Evolutionary conservation across 2,888 invertebrate genomes (phyloP).

Genomic region (Drosophila mettleri): DNA sequence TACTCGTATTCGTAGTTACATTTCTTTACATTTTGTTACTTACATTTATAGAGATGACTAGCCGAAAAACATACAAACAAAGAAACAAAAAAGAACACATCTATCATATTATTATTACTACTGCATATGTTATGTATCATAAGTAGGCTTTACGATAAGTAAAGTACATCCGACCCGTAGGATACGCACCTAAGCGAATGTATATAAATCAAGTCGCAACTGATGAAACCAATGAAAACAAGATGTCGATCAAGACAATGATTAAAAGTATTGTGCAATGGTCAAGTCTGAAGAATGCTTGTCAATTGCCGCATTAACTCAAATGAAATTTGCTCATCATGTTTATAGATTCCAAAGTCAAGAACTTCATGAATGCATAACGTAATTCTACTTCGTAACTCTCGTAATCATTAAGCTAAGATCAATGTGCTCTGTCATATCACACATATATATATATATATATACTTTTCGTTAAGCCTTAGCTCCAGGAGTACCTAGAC

Average conservation of each 20-base stretch:
- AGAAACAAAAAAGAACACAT: conserved; percentile 15
- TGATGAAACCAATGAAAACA: conserved; percentile 15
- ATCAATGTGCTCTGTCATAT: conserved; percentile 64
- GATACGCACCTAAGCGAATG: conserved; percentile 42
- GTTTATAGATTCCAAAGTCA: conserved; percentile 56
- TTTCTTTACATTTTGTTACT: conserved; percentile 74
- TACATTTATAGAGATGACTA: conserved; percentile 66
- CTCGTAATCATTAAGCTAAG: conserved; percentile 57
- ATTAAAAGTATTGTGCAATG: conserved; percentile 55
- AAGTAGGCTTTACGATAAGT: conserved; percentile 44
- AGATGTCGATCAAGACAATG: conserved; percentile 7
- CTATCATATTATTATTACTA: conserved; percentile 27
- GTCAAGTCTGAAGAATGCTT: conserved; percentile 56
- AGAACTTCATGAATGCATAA: conserved; percentile 33
- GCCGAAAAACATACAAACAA: no score
- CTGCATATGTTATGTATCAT: conserved; percentile 27
- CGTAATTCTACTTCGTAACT: conserved; percentile 23
- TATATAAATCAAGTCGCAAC: conserved; percentile 22
- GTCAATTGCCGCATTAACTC: conserved; percentile 62
- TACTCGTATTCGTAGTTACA: conserved; percentile 66
- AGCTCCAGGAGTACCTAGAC: conserved; percentile 32
- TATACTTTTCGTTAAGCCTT: conserved; percentile 12
- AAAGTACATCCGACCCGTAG: conserved; percentile 20
- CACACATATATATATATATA: conserved; percentile 66
- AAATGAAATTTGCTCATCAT: conserved; percentile 66